Base-by-base conservation (phyloP, 2,888 invertebrate genomes). In the Hypsopygia costalis region DNA sequence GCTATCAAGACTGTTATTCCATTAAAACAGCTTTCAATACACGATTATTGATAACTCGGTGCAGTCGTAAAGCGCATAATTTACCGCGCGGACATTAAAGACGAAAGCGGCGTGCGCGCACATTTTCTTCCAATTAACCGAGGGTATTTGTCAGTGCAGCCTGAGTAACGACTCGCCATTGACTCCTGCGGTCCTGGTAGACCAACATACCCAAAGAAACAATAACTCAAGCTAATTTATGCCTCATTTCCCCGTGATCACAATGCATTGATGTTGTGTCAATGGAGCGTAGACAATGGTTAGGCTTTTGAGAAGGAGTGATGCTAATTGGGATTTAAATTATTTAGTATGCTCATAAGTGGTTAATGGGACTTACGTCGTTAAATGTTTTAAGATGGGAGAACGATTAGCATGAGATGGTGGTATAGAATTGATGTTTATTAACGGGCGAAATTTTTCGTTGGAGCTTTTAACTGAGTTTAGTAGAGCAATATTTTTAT, bases 61-160 rank as follows among this genome's bases (percentile, higher is more conserved):
- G 58, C 58, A 51, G 55, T 74, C 78, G 79, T 80, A 78, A 81
- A 81, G 54, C 51, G 69, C 52, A 63, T 74, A 70, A 81, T 80
- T 79, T 82, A 81, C 70, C 54, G 69, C 59, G 68, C 61, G 66
- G 63, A 67, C 67, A 54, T 58, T 46, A 55, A 51, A 54, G 51
- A 47, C 44, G 58, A 48, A 48, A 47, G 61, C 59, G 47, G 48
- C 54, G 56, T 47, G 58, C 51, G 59, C 59, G 52, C 52, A 55
- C 25, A 25, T 66, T 69, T 76, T 70, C 75, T 55, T 68, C 78
- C 80, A 81, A 81, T 82, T 81, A 81, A 74, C 69, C 50, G 58
- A 46, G 58, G 61, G 69, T 68, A 77, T 79, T 80, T 77, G 79
- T 78, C 76, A 72, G 71, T 55, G 57, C 48, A 51, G 52, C 52